Conservation (phyloP, 2,888 invertebrate genomes). For the Eulithis testata region DNA sequence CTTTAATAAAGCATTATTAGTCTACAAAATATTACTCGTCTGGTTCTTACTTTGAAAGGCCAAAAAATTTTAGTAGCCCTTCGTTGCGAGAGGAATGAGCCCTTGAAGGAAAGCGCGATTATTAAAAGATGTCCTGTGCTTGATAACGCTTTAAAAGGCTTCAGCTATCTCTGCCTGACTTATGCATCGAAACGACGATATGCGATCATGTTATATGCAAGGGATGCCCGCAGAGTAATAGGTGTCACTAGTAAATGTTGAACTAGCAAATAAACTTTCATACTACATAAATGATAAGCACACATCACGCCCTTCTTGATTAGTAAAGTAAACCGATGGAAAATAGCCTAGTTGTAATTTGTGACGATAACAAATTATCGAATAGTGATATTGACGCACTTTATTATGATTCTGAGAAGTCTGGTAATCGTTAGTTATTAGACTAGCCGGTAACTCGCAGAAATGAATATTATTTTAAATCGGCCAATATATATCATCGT, state of each 20-base stretch:
- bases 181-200: conserved; percentile 20
- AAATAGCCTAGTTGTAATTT: neutral
- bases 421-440: neutral
- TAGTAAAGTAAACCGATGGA: no score
- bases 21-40: no score
- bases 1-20: no score
- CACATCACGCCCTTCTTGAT: no score
- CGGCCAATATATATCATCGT: conserved; percentile 11
- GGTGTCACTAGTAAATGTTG: conserved; percentile 1
- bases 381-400: conserved; percentile 11
- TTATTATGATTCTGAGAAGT: conserved; percentile 22
- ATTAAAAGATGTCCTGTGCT: conserved; percentile 23
- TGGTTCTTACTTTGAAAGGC: neutral
- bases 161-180: conserved; percentile 27
- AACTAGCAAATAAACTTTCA: conserved; percentile 4
- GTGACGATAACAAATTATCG: conserved; percentile 23
- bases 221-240: conserved; percentile 8
- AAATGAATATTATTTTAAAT: neutral
- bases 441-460: neutral
- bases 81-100: conserved; percentile 1
- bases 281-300: neutral
- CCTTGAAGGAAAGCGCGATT: conserved; percentile 19
- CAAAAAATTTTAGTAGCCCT: neutral
- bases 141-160: conserved; percentile 28
- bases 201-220: conserved; percentile 21